These are phyloP conservation scores for Nephrotoma flavescens DNA, from an alignment of 2,888 invertebrate species.

Conservation along the genomic window DNA sequence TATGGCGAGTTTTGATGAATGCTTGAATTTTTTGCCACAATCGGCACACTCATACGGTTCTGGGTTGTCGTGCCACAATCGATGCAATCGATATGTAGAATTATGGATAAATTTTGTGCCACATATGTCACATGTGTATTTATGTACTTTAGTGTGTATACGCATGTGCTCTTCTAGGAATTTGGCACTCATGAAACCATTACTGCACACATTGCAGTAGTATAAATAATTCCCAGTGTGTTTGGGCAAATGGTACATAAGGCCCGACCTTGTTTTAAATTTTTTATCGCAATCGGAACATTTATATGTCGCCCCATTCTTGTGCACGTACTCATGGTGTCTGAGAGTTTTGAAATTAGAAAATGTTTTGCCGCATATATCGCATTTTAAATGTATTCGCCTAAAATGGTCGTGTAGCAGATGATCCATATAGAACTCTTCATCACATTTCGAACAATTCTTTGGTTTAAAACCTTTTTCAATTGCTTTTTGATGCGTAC, in stretches of 20 bases:
- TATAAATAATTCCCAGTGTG: slow-evolving; percentile 3
- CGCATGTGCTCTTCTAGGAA: slow-evolving; percentile 1
- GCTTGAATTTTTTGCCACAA: slow-evolving; percentile 5
- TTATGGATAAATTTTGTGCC: not conserved
- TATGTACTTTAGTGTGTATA: not conserved
- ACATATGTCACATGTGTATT: slow-evolving; percentile 1
- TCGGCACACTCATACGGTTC: not conserved
- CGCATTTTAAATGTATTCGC: not conserved
- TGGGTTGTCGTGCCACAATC: slow-evolving; percentile 3
- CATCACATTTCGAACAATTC: not conserved
- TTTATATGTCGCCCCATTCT: not conserved
- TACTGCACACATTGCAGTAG: not conserved
- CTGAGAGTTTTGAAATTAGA: not conserved
- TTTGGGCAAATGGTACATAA: not conserved
- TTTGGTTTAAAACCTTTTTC: not conserved
- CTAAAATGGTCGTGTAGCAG: not conserved
- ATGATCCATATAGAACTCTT: not conserved
- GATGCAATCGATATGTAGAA: not conserved
- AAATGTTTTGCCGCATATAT: not conserved
- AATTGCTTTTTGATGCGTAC: not conserved
- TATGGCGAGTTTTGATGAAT: not conserved
- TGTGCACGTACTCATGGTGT: not conserved
- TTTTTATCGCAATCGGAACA: slow-evolving; percentile 1
- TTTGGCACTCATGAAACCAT: not conserved
- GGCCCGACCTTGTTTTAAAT: not conserved